Percentiles rank a stretch among this genome's conserved stretches.
Evolutionary conservation across 2,888 invertebrate species (phyloP).

Genomic region (Drosophila paranaensis): DNA sequence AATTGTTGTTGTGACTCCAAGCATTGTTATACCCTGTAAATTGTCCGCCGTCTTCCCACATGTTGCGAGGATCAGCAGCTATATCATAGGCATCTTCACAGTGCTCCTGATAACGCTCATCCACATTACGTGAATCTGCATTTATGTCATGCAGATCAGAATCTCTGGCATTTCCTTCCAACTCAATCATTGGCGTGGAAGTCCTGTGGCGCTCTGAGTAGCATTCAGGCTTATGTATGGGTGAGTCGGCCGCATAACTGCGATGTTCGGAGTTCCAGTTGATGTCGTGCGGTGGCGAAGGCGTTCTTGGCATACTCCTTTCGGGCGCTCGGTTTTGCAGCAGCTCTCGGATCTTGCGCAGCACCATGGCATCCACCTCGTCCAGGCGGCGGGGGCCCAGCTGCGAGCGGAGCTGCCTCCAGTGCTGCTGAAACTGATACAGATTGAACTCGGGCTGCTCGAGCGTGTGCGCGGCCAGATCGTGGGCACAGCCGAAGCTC

Average conservation of each 20-base stretch:
- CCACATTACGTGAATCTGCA: background rate
- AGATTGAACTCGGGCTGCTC: constrained; percentile 11
- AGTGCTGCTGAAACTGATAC: constrained; percentile 4
- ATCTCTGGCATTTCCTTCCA: background rate
- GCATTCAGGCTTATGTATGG: too few relatives aligned
- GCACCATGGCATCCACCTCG: constrained; percentile 1
- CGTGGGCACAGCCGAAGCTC: constrained; percentile 7
- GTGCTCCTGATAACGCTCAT: background rate
- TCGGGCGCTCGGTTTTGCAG: background rate
- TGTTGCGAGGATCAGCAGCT: background rate
- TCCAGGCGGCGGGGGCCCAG: background rate
- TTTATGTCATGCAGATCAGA: background rate
- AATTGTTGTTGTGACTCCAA: background rate
- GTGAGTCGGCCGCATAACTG: background rate
- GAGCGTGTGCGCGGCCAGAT: constrained; percentile 15
- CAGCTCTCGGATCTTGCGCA: constrained; percentile 7
- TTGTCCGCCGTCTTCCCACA: too few relatives aligned
- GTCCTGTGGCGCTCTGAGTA: background rate
- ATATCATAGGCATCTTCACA: background rate
- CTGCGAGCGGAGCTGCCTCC: background rate
- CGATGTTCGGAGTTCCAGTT: background rate
- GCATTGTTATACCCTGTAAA: background rate
- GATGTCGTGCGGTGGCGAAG: background rate
- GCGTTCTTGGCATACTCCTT: background rate
- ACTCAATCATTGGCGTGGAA: constrained; percentile 5